Percentiles rank a stretch among this genome's conserved stretches.
phyloP scores from a whole-genome alignment of 2,888 invertebrate genomes.

The Euphydryas editha region DNA sequence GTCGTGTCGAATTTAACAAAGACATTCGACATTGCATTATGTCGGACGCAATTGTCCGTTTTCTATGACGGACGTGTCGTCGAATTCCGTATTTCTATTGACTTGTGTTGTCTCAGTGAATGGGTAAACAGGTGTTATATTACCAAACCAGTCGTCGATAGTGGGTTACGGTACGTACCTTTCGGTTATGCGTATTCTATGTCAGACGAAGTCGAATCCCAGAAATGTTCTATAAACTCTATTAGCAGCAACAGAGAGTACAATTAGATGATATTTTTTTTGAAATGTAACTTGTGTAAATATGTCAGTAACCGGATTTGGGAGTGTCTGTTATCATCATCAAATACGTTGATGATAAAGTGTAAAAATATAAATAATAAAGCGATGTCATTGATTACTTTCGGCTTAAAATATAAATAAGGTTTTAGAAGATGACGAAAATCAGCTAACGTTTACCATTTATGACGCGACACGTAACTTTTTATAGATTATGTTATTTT shows the following conservation, averaged over 20 bases:
- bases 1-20: conserved; percentile 9
- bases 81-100: conserved; percentile 28
- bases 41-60: conserved; percentile 19
- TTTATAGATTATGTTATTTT: conserved; percentile 19
- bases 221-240: neutral
- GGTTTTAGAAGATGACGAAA: neutral
- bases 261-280: conserved; percentile 1
- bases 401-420: neutral
- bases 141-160: conserved; percentile 43
- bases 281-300: conserved; percentile 31
- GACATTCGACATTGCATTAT: neutral
- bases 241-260: conserved; percentile 1
- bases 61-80: conserved; percentile 30
- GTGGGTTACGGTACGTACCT: conserved; percentile 39
- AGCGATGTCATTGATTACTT: conserved; percentile 1
- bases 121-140: conserved; percentile 43
- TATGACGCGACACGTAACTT: neutral
- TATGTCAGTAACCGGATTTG: conserved; percentile 47
- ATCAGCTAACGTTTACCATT: neutral
- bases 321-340: conserved; percentile 49
- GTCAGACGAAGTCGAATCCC: conserved; percentile 20
- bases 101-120: conserved; percentile 33
- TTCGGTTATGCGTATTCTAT: conserved; percentile 37
- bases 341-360: conserved; percentile 43
- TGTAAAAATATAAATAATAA: conserved; percentile 26